Percentiles rank a stretch among this genome's conserved stretches.
Evolutionary conservation across 2,797 vertebrate species (phyloP).

Genomic region (Loris lydekkerianus): DNA sequence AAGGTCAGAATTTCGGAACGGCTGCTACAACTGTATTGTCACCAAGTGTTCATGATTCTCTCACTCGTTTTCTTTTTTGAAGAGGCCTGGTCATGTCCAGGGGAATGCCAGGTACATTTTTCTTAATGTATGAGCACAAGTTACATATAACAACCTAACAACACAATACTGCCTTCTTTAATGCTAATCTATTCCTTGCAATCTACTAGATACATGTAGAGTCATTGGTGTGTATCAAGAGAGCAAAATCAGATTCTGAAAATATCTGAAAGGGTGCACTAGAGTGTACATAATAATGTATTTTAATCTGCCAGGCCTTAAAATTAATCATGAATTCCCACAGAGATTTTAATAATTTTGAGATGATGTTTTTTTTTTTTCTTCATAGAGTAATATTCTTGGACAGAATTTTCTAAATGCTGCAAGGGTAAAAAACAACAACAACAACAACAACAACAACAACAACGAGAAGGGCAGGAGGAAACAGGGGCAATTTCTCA

Average conservation of each 20-base stretch:
- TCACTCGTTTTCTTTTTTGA: constrained; percentile 85
- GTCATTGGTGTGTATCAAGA: constrained; percentile 93
- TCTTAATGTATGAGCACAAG: constrained; percentile 94
- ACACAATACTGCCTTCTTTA: constrained; percentile 95
- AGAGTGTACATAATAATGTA: constrained; percentile 95
- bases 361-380: constrained; percentile 88
- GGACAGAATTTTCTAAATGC: constrained; percentile 91
- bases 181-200: constrained; percentile 98
- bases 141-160: constrained; percentile 94
- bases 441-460: not conserved
- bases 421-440: constrained; percentile 75
- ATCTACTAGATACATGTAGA: constrained; percentile 95
- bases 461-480: constrained; percentile 79
- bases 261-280: constrained; percentile 94
- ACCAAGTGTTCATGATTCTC: constrained; percentile 88
- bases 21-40: constrained; percentile 87
- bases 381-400: constrained; percentile 90
- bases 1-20: constrained; percentile 90
- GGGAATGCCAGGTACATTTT: constrained; percentile 92
- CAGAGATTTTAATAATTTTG: constrained; percentile 95
- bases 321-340: constrained; percentile 95
- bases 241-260: constrained; percentile 95
- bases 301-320: constrained; percentile 95
- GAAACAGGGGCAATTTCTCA: constrained; percentile 83
- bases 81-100: constrained; percentile 90